Evolutionary conservation across 2,797 vertebrate genomes (phyloP).

Genomic region (Falco novaeseelandiae): DNA sequence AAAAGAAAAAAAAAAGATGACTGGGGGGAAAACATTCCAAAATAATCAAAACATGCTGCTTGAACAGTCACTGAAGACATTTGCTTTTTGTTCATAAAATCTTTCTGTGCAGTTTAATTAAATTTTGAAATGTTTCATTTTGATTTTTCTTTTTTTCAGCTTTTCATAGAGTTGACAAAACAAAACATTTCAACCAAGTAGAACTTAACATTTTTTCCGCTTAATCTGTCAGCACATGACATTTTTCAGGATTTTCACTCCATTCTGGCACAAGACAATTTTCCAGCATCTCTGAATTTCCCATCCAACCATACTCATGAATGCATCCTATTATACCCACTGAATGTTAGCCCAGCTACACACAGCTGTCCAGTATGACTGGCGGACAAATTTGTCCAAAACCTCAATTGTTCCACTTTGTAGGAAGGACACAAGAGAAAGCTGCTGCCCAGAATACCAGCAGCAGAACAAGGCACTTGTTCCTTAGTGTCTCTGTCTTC

Average conservation of each 20-base stretch:
- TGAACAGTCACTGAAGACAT: neutral
- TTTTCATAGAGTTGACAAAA: neutral
- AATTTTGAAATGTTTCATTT: neutral
- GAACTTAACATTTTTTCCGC: neutral
- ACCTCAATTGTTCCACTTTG: accelerated
- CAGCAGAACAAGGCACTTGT: neutral
- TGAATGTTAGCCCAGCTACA: neutral
- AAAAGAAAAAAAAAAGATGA: neutral
- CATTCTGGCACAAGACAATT: neutral
- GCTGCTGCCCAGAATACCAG: neutral
- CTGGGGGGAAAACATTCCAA: neutral
- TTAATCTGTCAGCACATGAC: neutral
- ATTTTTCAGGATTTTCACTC: neutral
- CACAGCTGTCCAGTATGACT: neutral
- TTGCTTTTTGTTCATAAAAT: conserved; percentile 6
- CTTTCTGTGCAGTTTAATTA: neutral
- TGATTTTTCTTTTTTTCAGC: neutral
- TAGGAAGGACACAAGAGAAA: neutral
- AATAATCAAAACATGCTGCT: conserved; percentile 13
- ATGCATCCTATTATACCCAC: neutral
- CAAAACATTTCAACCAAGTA: neutral
- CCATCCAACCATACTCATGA: neutral
- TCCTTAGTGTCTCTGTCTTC: neutral
- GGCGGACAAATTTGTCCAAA: neutral
- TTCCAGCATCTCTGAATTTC: neutral